Percentiles rank a stretch among this genome's conserved stretches.
Conservation (phyloP, 2,113 vertebrate species). For the Spheniscus mendiculus region DNA sequence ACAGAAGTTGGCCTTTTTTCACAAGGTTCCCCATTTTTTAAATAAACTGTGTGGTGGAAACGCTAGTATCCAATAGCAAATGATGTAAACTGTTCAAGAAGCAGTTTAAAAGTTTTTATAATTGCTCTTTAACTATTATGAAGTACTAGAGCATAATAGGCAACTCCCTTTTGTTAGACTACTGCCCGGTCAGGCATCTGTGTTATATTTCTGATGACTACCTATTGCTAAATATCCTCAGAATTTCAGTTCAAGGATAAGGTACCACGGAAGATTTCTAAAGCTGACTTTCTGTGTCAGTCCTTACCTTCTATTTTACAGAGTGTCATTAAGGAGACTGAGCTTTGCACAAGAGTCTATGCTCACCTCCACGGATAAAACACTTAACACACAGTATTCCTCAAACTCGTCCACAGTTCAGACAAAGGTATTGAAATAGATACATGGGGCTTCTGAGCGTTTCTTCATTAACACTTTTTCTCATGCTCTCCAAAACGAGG, state of each 20-base stretch:
- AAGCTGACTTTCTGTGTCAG: not conserved
- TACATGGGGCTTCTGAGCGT: not conserved
- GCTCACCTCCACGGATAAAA: not conserved
- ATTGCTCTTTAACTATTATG: not conserved
- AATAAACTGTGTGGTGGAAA: not conserved
- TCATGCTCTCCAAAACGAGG: not conserved
- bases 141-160: not conserved
- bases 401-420: not conserved
- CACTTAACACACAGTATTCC: not conserved
- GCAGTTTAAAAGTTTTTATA: not conserved
- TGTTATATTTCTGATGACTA: not conserved
- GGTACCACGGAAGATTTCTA: not conserved
- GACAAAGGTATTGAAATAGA: not conserved
- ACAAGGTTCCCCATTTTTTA: not conserved
- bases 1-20: not conserved
- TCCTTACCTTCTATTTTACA: not conserved
- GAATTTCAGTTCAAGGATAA: not conserved
- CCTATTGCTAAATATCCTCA: not conserved
- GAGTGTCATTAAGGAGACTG: not conserved
- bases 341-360: not conserved
- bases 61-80: accelerated
- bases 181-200: not conserved
- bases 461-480: not conserved
- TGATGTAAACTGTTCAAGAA: not conserved
- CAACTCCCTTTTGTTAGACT: not conserved